These are phyloP conservation scores for Meganola albula DNA, from an alignment of 2,888 invertebrate species.

Conservation along the genomic window DNA sequence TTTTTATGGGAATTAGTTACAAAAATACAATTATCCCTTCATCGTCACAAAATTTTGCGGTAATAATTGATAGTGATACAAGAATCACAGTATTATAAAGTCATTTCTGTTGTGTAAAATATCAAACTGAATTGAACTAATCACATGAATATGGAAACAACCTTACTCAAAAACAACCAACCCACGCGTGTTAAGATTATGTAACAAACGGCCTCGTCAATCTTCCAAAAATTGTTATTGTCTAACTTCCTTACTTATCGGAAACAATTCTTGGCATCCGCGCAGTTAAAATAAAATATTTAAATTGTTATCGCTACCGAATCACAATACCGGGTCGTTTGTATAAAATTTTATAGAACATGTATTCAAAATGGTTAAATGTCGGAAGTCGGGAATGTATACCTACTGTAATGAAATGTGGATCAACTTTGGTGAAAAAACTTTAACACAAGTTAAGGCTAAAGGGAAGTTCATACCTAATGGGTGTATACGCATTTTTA, in stretches of 20 bases:
- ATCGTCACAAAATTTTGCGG: no score
- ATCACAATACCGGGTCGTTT: constrained; percentile 26
- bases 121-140: no score
- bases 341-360: constrained; percentile 37
- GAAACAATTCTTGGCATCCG: constrained; percentile 28
- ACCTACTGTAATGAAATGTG: constrained; percentile 56
- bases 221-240: constrained; percentile 30
- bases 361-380: constrained; percentile 36
- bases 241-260: constrained; percentile 33
- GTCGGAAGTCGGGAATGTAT: constrained; percentile 32
- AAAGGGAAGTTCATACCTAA: no score
- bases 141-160: no score
- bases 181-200: no score
- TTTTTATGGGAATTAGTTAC: no score
- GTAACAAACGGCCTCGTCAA: constrained; percentile 25
- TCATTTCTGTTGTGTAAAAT: no score
- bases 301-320: constrained; percentile 33
- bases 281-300: constrained; percentile 38
- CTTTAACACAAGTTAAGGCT: constrained; percentile 47
- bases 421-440: constrained; percentile 48
- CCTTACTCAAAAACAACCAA: no score
- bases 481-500: no score
- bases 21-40: no score
- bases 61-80: no score
- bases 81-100: no score